Evolutionary conservation across 2,113 vertebrate species (phyloP).

Genomic region (Corvus cornix): DNA sequence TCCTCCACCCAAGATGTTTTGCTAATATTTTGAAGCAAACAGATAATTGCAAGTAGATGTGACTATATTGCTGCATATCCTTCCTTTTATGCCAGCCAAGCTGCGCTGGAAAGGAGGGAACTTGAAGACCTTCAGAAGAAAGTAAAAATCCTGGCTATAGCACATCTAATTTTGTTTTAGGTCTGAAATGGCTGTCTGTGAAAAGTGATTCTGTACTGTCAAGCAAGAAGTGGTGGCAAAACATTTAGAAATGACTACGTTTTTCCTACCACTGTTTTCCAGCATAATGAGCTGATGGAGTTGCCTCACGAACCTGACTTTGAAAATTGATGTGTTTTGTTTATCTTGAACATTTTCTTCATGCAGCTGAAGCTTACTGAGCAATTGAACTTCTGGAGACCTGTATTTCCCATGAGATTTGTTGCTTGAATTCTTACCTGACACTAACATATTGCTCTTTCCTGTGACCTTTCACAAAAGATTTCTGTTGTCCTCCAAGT

Average conservation of each 20-base stretch:
- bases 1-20: neutral
- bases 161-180: neutral
- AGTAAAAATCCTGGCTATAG: neutral
- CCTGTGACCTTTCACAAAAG: neutral
- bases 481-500: neutral
- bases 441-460: neutral
- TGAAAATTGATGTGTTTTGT: neutral
- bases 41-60: neutral
- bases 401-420: neutral
- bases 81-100: conserved; percentile 13
- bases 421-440: neutral
- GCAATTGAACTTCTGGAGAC: neutral
- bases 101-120: neutral
- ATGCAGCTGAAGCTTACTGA: neutral
- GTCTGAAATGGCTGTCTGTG: neutral
- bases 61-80: conserved; percentile 5
- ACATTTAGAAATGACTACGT: neutral
- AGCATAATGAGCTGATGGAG: neutral
- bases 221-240: neutral
- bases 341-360: neutral
- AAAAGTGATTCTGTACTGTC: neutral
- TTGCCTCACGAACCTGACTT: neutral
- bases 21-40: neutral
- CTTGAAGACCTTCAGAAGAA: neutral
- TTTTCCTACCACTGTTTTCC: neutral